Evolutionary conservation across 2,888 invertebrate genomes (phyloP).

Genomic region (Tiliacea aurago): DNA sequence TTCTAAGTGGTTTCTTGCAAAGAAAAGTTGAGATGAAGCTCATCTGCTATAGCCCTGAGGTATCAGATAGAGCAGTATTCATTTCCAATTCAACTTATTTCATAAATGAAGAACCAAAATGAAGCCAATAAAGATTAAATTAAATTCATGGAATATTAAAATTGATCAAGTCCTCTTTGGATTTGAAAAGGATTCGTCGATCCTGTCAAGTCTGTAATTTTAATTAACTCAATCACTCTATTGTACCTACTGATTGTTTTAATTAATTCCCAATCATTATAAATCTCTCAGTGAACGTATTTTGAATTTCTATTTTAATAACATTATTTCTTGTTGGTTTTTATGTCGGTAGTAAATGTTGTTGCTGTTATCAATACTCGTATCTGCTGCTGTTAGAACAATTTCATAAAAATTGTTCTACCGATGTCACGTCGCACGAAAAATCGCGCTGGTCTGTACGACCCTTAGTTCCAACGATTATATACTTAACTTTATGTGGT

Average conservation of each 20-base stretch:
- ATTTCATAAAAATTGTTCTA: too few species aligned
- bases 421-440: too few species aligned
- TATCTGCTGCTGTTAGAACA: too few species aligned
- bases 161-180: background rate
- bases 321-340: background rate
- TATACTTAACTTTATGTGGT: too few species aligned
- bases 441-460: too few species aligned
- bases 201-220: slow-evolving; percentile 11
- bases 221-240: background rate
- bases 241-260: background rate
- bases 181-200: slow-evolving; percentile 10
- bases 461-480: too few species aligned
- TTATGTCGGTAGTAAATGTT: background rate
- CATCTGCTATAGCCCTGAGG: background rate
- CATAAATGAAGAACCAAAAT: background rate
- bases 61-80: background rate
- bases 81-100: background rate
- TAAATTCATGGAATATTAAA: slow-evolving; percentile 3
- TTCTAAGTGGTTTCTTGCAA: background rate
- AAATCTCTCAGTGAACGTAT: background rate
- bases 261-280: background rate
- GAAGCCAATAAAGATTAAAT: slow-evolving; percentile 7
- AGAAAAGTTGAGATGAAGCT: background rate
- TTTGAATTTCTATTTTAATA: too few species aligned
- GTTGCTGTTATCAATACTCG: background rate